Base-by-base conservation (phyloP, 64 coral and sea anemone genomes). In the Actinia equina region DNA sequence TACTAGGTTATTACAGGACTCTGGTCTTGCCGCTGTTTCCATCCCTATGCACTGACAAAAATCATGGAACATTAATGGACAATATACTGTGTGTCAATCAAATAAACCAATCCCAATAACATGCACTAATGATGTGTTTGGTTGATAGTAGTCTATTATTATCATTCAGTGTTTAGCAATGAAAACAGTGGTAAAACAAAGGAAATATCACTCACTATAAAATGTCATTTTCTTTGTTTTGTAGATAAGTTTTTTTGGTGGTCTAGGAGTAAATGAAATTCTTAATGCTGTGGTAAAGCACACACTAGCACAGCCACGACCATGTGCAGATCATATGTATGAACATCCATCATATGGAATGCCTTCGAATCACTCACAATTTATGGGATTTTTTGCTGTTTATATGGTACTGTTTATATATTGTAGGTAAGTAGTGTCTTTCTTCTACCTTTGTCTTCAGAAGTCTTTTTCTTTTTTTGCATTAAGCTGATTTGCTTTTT, bases 361-460 rank as follows among this genome's bases (percentile, higher is more conserved):
- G 97, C 97, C 97, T 0, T 99, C 97, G 51, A 90, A 95, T 93
- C 97, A 99, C 87, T 85, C 97, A 23, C 88, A 95, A 70, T 99
- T 99, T 71, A 92, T 99, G 76, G 97, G 93, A 0, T 99, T 99
- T 49, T 99, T 99, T 84, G 86, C 97, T 52, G 82, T 92, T 17
- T 99, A 99, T 91, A 89, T 89, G 77, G 85, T 99, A 41, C 76
- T 94, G 74, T 99, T 99, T 95, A 95, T 99, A 87, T 95, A 99
- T 93, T 88, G 91, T 60, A 95, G 97, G 97, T 99, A 89, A 90
- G 93, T 49, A 44, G 17, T 30, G 27, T 74, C 42, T 13, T 71
- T 65, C 1, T 17, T 37, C 30, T 37, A 37, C 30, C 1, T 17
- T 1, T 17, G 4, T 60, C 14, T 60, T 60, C 14, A 17, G 16